Evolutionary conservation across 2,797 vertebrate genomes (phyloP), one percentile per base, ranked within the genome.

Genomic region (Anableps anableps): DNA sequence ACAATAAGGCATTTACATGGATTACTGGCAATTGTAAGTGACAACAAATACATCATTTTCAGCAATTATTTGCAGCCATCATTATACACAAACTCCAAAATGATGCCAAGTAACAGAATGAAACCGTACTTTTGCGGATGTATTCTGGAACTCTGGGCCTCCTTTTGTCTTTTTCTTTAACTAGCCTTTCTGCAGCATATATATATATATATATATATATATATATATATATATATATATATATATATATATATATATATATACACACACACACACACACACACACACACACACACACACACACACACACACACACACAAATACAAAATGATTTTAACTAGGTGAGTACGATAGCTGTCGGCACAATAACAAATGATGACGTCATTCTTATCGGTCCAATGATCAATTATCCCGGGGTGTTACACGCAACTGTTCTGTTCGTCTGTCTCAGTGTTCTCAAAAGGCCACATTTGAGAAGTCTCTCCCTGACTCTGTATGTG

Each of bases 401-500:
- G n/a, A n/a, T n/a, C n/a, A n/a, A n/a, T n/a, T n/a, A n/a, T n/a
- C n/a, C n/a, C n/a, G n/a, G n/a, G n/a, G n/a, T n/a, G n/a, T n/a
- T n/a, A n/a, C n/a, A n/a, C n/a, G n/a, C n/a, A n/a, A 62, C 19
- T 62, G 47, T n/a, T 76, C 74, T 76, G 50, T 53, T n/a, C 74
- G 45, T 41, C 73, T 77, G 36, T 79, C 47, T 78, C 43, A 55
- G 62, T 78, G 81, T 70, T 81, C 50, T 66, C 51, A 76, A 75
- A 82, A 34, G 51, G 23, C 31, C 76, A 34, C 55, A 72, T 76
- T 78, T 66, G 8, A 64, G 83, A 77, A 64, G 74, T 55, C 53
- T 83, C 53, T 82, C 43, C 60, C 34, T 84, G 77, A 26, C 26
- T 81, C 51, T 82, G 78, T 74, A 2, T 73, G 76, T 31, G 79